phyloP scores from a whole-genome alignment of 2,113 vertebrate genomes.

The Prunella himalayana region DNA sequence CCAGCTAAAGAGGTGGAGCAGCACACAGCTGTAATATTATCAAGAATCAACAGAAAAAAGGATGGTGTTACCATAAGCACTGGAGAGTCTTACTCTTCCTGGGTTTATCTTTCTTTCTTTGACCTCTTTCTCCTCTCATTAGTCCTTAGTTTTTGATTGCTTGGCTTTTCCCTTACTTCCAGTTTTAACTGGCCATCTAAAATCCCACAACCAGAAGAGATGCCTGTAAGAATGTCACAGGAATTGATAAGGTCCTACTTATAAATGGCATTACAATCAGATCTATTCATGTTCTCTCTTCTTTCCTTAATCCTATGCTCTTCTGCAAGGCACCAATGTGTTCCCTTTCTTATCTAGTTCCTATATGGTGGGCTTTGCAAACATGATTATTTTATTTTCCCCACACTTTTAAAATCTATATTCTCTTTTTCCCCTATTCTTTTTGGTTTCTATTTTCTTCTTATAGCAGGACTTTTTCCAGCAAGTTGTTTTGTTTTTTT shows the following conservation, averaged over 20 bases:
- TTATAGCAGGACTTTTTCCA: background rate
- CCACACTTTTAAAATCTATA: background rate
- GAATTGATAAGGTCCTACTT: background rate
- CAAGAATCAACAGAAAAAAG: background rate
- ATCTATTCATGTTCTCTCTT: background rate
- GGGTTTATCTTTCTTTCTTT: background rate
- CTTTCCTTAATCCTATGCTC: background rate
- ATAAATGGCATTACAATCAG: background rate
- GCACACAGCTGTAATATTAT: background rate
- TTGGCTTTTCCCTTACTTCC: background rate
- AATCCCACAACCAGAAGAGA: background rate
- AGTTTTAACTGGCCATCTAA: background rate
- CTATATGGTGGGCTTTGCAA: background rate
- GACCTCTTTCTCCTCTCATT: background rate
- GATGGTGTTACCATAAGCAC: fast-evolving
- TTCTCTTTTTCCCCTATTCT: background rate
- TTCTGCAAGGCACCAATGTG: background rate
- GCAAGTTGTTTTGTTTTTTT: background rate
- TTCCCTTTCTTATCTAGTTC: background rate
- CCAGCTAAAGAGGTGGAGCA: fast-evolving
- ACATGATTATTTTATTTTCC: background rate
- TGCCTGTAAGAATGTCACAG: background rate
- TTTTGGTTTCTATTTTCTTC: background rate
- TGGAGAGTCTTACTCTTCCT: background rate
- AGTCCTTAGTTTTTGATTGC: background rate